Percentiles rank a stretch among this genome's conserved stretches.
Conservation (phyloP, 2,113 vertebrate genomes). For the Salminus brasiliensis region DNA sequence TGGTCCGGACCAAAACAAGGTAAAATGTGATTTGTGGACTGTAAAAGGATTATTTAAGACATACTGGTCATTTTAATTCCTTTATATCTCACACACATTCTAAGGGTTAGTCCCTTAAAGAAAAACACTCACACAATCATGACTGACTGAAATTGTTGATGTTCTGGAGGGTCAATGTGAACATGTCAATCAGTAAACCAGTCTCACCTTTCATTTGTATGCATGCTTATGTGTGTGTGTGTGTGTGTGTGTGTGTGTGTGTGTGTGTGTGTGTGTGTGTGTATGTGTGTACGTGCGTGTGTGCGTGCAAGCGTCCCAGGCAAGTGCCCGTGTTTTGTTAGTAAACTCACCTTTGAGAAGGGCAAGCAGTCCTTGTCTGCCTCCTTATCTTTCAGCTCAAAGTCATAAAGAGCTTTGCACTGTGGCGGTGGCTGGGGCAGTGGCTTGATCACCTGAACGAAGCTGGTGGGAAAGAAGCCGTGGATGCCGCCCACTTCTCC, state of each 20-base stretch:
- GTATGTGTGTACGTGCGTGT: background rate
- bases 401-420: conserved; percentile 99
- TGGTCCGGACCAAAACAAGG: no score
- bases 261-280: no score
- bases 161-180: no score
- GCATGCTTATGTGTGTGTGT: no score
- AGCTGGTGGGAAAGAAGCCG: conserved; percentile 98
- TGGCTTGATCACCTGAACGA: conserved; percentile 97
- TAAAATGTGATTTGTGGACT: no score
- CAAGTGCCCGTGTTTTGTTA: background rate
- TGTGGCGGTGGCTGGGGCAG: conserved; percentile 97
- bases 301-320: background rate
- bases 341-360: conserved; percentile 89
- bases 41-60: no score
- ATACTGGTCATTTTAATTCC: no score
- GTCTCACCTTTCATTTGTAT: background rate
- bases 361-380: conserved; percentile 98
- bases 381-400: conserved; percentile 99
- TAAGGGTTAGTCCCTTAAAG: background rate
- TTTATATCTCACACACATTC: no score
- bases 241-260: no score
- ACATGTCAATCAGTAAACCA: background rate
- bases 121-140: background rate
- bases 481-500: conserved; percentile 94
- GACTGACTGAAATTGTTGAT: no score